Evolutionary conservation across 2,113 vertebrate genomes (phyloP).

Genomic region (Cyphomyrus discorhynchus): DNA sequence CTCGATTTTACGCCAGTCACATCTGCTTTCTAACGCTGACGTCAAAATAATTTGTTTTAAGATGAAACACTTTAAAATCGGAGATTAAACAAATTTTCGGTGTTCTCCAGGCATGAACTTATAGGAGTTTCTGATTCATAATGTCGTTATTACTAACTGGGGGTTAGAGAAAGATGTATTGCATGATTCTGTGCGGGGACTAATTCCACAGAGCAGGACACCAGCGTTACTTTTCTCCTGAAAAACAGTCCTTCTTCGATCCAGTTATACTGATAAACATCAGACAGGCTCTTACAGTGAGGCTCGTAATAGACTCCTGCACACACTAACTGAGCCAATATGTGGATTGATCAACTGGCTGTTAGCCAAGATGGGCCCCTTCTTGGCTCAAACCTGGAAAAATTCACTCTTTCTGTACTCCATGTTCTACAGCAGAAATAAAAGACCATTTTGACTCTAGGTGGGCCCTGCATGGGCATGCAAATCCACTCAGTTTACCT

Average conservation of each 20-base stretch:
- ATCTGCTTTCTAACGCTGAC: neutral
- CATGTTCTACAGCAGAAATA: conserved; percentile 20
- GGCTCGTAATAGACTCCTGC: neutral
- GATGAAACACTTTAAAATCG: neutral
- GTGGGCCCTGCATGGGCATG: neutral
- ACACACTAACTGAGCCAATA: conserved; percentile 38
- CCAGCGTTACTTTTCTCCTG: neutral
- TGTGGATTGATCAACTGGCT: conserved; percentile 44
- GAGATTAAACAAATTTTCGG: neutral
- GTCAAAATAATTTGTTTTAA: neutral
- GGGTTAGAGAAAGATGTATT: neutral
- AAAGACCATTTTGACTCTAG: neutral
- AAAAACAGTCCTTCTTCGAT: neutral
- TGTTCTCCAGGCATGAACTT: neutral
- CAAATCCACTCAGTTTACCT: neutral
- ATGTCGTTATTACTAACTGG: neutral
- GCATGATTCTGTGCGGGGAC: neutral
- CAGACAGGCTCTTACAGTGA: neutral
- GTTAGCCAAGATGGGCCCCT: conserved; percentile 39
- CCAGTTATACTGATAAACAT: neutral
- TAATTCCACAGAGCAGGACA: neutral
- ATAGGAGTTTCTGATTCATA: neutral
- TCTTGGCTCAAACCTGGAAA: conserved; percentile 31
- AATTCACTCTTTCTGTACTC: conserved; percentile 25
- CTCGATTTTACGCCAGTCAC: neutral